Conservation (phyloP, 2,888 invertebrate species). For the Ypsolopha sequella region DNA sequence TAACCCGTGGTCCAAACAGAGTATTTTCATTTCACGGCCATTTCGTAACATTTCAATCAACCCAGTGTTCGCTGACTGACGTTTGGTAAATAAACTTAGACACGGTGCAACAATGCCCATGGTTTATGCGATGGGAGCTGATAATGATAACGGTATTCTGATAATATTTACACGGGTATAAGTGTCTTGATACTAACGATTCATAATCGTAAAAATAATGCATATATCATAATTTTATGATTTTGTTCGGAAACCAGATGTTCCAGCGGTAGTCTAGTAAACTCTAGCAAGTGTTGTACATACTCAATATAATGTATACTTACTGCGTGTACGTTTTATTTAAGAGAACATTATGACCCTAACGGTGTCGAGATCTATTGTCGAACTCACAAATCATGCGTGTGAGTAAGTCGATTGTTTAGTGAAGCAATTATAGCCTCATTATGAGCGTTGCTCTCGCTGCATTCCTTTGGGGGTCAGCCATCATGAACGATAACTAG, state of each 20-base stretch:
- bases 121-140: constrained; percentile 9
- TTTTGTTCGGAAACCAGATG: constrained; percentile 14
- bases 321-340: constrained; percentile 7
- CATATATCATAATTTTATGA: not conserved
- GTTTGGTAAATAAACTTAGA: constrained; percentile 32
- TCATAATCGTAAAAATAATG: too few relatives aligned
- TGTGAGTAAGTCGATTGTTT: constrained; percentile 37
- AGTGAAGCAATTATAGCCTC: constrained; percentile 24
- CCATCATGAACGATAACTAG: constrained; percentile 12
- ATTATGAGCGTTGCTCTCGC: constrained; percentile 18
- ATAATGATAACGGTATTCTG: too few relatives aligned
- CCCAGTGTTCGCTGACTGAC: constrained; percentile 27
- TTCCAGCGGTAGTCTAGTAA: too few relatives aligned
- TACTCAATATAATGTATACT: constrained; percentile 11
- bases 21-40: constrained; percentile 59
- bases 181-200: too few relatives aligned
- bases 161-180: too few relatives aligned
- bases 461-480: constrained; percentile 3
- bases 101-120: constrained; percentile 18
- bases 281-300: constrained; percentile 1
- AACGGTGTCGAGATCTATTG: constrained; percentile 29
- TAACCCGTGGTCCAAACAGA: constrained; percentile 34
- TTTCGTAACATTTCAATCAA: constrained; percentile 57
- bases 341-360: constrained; percentile 44
- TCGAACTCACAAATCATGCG: constrained; percentile 28